Conservation (phyloP, 2,113 vertebrate species). For the Malurus alboscapulatus region DNA sequence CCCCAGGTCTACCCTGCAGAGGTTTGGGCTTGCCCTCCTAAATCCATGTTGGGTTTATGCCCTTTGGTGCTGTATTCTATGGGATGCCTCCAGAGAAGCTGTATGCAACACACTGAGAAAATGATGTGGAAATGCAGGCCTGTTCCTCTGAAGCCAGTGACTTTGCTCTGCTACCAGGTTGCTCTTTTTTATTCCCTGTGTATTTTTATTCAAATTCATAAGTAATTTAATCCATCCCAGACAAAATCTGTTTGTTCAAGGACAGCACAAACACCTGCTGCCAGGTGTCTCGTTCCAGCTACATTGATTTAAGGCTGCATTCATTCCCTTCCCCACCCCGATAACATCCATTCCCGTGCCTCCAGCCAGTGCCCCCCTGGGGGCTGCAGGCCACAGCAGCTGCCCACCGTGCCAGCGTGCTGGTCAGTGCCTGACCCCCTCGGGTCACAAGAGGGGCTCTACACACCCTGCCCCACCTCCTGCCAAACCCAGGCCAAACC, state of each 20-base stretch:
- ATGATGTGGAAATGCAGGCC: not conserved
- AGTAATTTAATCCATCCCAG: not conserved
- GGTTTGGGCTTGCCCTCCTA: not conserved
- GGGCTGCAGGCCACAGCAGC: not conserved
- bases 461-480: accelerated
- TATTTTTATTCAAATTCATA: not conserved
- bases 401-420: not conserved
- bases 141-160: not conserved
- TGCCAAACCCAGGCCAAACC: not conserved
- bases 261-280: not conserved
- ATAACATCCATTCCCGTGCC: not conserved
- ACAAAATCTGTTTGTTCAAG: not conserved
- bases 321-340: not conserved
- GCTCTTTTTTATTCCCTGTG: not conserved
- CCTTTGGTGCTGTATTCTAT: not conserved
- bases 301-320: not conserved
- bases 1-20: accelerated
- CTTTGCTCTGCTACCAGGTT: not conserved
- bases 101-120: not conserved
- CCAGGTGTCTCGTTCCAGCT: not conserved
- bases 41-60: not conserved
- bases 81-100: not conserved
- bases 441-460: accelerated
- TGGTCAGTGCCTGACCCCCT: not conserved
- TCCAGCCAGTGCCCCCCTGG: not conserved